Evolutionary conservation across 1,140 invertebrate genomes (phyloP).

Genomic region (Tetragonula clypearis): DNA sequence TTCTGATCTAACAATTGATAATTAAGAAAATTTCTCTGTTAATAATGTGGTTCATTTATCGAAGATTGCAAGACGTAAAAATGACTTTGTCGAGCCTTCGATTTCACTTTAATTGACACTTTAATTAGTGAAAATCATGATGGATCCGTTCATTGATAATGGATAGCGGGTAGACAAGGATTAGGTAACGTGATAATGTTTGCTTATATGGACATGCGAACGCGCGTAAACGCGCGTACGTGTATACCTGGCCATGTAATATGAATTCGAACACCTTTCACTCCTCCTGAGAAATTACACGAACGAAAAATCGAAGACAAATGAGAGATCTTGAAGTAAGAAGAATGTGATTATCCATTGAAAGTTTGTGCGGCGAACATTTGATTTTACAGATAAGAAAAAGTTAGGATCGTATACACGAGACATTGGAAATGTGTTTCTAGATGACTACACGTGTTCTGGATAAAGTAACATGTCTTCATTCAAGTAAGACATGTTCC

Average conservation of each 20-base stretch:
- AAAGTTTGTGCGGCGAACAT: not conserved
- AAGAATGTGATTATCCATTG: not conserved
- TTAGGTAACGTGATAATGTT: constrained; percentile 46
- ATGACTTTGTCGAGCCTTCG: not conserved
- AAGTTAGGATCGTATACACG: not conserved
- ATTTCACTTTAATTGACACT: not conserved
- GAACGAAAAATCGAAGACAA: not conserved
- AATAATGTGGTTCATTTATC: not conserved
- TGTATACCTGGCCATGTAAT: not conserved
- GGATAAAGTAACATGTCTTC: not conserved
- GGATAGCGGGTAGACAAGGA: not conserved
- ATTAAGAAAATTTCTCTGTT: not conserved
- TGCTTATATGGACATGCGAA: constrained; percentile 52
- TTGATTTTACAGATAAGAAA: not conserved
- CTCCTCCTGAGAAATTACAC: constrained; percentile 7
- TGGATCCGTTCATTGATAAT: constrained; percentile 36
- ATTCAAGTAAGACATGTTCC: not conserved
- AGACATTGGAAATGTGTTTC: not conserved
- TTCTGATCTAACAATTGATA: not conserved
- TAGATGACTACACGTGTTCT: not conserved
- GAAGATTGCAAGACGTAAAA: not conserved
- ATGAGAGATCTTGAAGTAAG: not conserved
- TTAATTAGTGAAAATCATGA: not conserved
- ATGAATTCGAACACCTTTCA: constrained; percentile 31
- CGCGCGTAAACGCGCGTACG: not conserved